phyloP scores from a whole-genome alignment of 53 echinoderm and acorn worm genomes.

The Luidia sarsii region DNA sequence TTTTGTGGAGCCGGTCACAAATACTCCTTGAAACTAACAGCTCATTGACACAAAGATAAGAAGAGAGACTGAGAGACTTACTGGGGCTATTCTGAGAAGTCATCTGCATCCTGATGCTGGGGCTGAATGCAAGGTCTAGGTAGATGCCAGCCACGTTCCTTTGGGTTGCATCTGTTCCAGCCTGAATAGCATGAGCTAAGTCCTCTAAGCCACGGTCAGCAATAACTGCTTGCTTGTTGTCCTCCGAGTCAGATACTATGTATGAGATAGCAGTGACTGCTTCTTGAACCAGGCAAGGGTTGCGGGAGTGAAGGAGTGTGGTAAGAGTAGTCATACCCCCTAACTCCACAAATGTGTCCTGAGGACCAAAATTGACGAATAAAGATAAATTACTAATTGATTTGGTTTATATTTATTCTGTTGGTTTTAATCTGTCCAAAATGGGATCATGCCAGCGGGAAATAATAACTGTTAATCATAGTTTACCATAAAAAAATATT shows the following conservation, averaged over 20 bases:
- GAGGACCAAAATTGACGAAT: too few species aligned
- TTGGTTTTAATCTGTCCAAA: too few species aligned
- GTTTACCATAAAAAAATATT: too few species aligned
- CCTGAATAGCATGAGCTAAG: constrained; percentile 85
- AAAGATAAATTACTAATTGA: too few species aligned
- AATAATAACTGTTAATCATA: too few species aligned
- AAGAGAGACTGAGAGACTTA: constrained; percentile 55
- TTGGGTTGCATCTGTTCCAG: constrained; percentile 71
- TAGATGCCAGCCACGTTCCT: constrained; percentile 84
- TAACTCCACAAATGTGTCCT: constrained; percentile 96
- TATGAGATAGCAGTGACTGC: constrained; percentile 94
- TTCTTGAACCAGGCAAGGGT: constrained; percentile 83
- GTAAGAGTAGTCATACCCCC: constrained; percentile 84
- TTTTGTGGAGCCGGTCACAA: too few species aligned
- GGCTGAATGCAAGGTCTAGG: constrained; percentile 89
- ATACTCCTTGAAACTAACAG: too few species aligned
- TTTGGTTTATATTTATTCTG: too few species aligned
- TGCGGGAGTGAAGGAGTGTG: constrained; percentile 82
- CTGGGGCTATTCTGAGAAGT: constrained; percentile 81
- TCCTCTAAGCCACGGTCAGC: constrained; percentile 94
- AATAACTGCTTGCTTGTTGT: constrained; percentile 80
- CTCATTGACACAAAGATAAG: too few species aligned
- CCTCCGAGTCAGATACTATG: constrained; percentile 93
- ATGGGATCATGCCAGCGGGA: too few species aligned
- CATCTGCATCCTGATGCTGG: constrained; percentile 85